Base-by-base conservation (phyloP, 2,797 vertebrate genomes). In the Cuculus canorus region DNA sequence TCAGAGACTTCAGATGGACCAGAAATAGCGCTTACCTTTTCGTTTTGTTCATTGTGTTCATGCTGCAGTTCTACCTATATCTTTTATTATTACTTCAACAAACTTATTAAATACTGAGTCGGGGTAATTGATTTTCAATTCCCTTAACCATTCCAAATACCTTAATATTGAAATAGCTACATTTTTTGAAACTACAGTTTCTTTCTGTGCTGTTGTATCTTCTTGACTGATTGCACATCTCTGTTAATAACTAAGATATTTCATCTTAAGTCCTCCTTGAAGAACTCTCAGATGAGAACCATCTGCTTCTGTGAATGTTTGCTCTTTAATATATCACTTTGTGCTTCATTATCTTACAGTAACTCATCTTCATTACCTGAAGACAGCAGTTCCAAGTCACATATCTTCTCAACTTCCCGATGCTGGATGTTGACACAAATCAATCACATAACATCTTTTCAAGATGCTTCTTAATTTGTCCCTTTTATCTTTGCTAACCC, bases 331-430 rank as follows among this genome's bases (percentile, higher is more conserved):
- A 82, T 52, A 88, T 93, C 85, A 92, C 24, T 76, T 66, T 27
- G 25, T 72, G 30, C 23, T 93, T 92, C 73, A 87, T 94, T 93
- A 84, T 82, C 64, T 91, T 88, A 69, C 52, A 92, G 53, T 59
- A 89, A 82, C 72, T 90, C 59, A 63, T 79, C 88, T 92, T 93
- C 85, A 86, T 90, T 96, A 93, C 39, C 35, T 66, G 45, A 72
- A 84, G 21, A 88, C 5, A 94, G 15, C 24, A 43, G 73, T 54
- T 92, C 70, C 88, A 88, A 91, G 92, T 52, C 59, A 81, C 33
- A 12, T 63, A 54, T 47, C 56, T 82, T 91, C 39, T 86, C 57
- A 84, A 28, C 11, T 59, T 94, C 27, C 23, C 2, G 1, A 17
- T 86, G 39, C n/a, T 90, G 50, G 53, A 92, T 81, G 27, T 17